A percentile compares a stretch with the other conserved stretches of the same genome.
phyloP scores from a whole-genome alignment of 2,888 invertebrate genomes.

The Eupithecia exiguata region DNA sequence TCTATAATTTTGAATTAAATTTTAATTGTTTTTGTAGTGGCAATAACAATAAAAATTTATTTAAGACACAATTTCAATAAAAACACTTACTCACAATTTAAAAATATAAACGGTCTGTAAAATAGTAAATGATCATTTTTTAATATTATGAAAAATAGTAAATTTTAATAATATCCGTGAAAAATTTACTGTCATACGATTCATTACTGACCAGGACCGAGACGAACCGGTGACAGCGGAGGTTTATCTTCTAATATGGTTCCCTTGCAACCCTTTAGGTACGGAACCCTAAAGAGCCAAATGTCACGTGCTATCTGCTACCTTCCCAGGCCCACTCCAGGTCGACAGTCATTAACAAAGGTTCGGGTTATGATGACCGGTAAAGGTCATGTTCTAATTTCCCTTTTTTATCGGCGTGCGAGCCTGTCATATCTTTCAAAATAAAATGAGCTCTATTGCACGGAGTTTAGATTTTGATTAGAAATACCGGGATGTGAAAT shows the following conservation, averaged over 20 bases:
- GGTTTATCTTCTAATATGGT: neutral
- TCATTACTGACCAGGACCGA: too few species aligned
- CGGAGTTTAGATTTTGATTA: neutral
- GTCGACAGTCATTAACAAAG: conserved; percentile 44
- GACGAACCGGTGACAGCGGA: neutral
- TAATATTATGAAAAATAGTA: too few species aligned
- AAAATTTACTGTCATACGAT: too few species aligned
- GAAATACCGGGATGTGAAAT: neutral
- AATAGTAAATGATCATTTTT: too few species aligned
- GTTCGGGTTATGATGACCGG: conserved; percentile 44
- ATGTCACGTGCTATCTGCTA: conserved; percentile 36
- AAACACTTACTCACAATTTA: too few species aligned
- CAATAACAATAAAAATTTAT: too few species aligned
- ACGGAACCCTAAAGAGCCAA: conserved; percentile 22
- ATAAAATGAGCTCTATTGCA: conserved; percentile 10
- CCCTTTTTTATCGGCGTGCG: conserved; percentile 37
- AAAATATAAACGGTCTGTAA: too few species aligned
- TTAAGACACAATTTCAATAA: too few species aligned
- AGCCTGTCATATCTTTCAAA: conserved; percentile 10
- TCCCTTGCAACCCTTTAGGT: neutral
- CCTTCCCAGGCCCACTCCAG: conserved; percentile 39
- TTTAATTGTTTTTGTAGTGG: too few species aligned
- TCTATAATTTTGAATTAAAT: too few species aligned
- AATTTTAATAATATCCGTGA: too few species aligned
- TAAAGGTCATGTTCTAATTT: conserved; percentile 45